Evolutionary conservation across 2,888 invertebrate genomes (phyloP).

Genomic region (Galeopsomyia nigrocyanea): DNA sequence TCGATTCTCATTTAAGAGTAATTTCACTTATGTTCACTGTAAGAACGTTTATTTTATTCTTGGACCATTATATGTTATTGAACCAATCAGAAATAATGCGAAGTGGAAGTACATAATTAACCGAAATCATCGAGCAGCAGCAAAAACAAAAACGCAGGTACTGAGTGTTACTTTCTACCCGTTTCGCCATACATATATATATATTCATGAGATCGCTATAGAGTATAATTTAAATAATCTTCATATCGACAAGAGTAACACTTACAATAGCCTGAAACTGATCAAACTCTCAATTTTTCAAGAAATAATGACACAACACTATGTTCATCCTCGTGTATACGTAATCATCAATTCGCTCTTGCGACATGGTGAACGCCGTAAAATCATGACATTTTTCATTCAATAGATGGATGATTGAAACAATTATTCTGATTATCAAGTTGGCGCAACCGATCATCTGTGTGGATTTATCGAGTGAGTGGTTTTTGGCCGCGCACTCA

Average conservation of each 20-base stretch:
- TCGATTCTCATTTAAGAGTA: not conserved
- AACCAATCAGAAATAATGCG: too few relatives aligned
- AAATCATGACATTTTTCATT: constrained; percentile 20
- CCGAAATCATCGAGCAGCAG: too few relatives aligned
- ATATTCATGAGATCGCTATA: too few relatives aligned
- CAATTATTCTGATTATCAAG: constrained; percentile 36
- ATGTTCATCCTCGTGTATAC: not conserved
- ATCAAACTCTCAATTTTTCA: not conserved
- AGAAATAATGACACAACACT: constrained; percentile 14
- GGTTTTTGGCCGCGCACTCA: constrained; percentile 1
- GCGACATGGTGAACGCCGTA: not conserved
- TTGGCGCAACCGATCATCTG: constrained; percentile 18
- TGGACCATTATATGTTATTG: too few relatives aligned
- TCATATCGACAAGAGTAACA: too few relatives aligned
- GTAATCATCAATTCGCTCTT: not conserved
- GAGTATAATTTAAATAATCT: too few relatives aligned
- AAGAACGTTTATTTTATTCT: too few relatives aligned
- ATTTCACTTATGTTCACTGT: constrained; percentile 20
- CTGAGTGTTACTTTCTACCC: too few relatives aligned
- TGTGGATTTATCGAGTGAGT: constrained; percentile 11
- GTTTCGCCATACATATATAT: too few relatives aligned
- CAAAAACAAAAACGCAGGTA: too few relatives aligned
- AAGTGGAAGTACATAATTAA: too few relatives aligned
- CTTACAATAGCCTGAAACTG: too few relatives aligned
- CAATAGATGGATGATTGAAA: constrained; percentile 34